Conservation (phyloP, 2,797 vertebrate genomes). For the Sebastes oblongus region DNA sequence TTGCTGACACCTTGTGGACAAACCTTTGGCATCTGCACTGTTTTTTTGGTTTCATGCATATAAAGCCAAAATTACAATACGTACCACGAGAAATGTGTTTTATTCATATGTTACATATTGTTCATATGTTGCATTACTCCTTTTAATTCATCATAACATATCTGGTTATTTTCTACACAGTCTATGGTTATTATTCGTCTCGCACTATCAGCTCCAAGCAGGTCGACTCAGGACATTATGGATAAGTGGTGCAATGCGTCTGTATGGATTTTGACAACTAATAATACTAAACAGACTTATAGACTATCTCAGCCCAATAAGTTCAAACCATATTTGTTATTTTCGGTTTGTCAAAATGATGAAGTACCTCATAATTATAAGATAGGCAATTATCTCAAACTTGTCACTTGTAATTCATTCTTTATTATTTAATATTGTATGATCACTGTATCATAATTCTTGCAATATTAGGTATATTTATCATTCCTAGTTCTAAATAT, state of each 20-base stretch:
- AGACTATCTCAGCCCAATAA: neutral
- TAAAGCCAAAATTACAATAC: neutral
- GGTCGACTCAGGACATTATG: neutral
- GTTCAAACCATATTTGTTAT: neutral
- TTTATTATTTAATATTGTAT: neutral
- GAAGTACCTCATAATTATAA: neutral
- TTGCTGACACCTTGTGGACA: slow-evolving; percentile 74
- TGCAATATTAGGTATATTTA: neutral
- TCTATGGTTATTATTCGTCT: neutral
- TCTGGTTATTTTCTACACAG: neutral
- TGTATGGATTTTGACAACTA: neutral
- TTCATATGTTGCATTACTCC: neutral
- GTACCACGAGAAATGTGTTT: neutral
- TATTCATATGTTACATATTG: neutral
- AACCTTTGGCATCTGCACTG: neutral
- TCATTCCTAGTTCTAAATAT: neutral
- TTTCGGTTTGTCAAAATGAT: neutral
- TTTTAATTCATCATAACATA: neutral
- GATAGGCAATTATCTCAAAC: neutral
- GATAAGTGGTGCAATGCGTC: slow-evolving; percentile 20
- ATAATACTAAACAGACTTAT: neutral
- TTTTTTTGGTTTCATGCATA: neutral
- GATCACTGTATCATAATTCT: neutral
- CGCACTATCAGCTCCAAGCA: neutral
- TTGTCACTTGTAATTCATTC: rapidly evolving